These are phyloP conservation scores for Acarapis woodi DNA, from an alignment of 1,140 invertebrate genomes.

Conservation along the genomic window DNA sequence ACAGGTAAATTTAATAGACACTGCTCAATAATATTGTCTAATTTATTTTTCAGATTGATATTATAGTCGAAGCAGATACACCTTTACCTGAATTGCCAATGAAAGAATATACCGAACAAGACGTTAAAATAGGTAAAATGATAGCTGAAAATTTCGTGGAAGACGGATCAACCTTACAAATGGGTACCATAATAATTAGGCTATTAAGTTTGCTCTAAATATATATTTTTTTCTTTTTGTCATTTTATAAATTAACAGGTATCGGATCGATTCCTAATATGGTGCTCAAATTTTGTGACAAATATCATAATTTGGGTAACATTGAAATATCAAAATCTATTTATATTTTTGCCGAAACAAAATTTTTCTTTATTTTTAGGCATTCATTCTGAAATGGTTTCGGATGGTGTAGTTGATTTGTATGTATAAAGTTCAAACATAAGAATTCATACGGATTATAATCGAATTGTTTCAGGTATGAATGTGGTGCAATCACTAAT, in stretches of 20 bases:
- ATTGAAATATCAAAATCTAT: no score
- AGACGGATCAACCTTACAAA: slow-evolving; percentile 70
- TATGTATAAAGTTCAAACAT: no score
- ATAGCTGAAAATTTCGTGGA: slow-evolving; percentile 66
- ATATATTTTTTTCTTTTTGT: no score
- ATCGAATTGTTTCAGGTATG: no score
- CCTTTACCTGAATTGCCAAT: slow-evolving; percentile 38
- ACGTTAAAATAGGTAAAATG: slow-evolving; percentile 47
- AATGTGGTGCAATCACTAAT: slow-evolving; percentile 56
- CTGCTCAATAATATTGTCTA: no score
- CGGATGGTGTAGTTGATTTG: slow-evolving; percentile 58
- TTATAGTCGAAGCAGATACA: slow-evolving; percentile 38
- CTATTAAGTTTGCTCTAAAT: no score
- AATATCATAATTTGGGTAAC: slow-evolving; percentile 68
- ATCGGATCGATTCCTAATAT: slow-evolving; percentile 45
- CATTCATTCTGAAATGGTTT: slow-evolving; percentile 80
- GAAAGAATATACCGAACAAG: slow-evolving; percentile 31
- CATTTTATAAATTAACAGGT: no score
- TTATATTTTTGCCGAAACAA: no score
- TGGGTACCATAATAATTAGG: no score
- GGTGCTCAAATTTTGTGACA: slow-evolving; percentile 37
- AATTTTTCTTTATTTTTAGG: no score
- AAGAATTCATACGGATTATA: background rate
- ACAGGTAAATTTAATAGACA: no score
- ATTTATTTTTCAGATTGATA: slow-evolving; percentile 78